Evolutionary conservation across 2,888 invertebrate species (phyloP), one percentile per base, ranked within the genome.

Genomic region (Nasonia oneida): DNA sequence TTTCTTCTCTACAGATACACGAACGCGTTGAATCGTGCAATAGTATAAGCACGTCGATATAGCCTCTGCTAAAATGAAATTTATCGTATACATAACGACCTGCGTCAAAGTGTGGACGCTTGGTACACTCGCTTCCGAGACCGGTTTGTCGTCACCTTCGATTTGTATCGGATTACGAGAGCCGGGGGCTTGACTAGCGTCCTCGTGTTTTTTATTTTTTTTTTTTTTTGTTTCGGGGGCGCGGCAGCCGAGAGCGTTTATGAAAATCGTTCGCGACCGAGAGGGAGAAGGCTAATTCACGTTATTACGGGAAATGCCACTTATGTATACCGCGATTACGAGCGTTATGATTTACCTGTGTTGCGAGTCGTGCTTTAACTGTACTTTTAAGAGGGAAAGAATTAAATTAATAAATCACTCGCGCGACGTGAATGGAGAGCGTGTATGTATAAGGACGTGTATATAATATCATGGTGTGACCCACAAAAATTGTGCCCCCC

Each of bases 101-200:
- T 42, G 14, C 42, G 57, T 18, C 23, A 29, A 29, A 79, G 23
- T 50, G 70, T 37, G 37, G 53, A 61, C 57, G 6, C 57, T 61
- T 1, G 42, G 53, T 42, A 23, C 39, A 73, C 6, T 47, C 29
- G 67, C 37, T 57, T 79, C 53, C 37, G 42, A 81, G 74, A 81
- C 81, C 74, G 74, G 81, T 81, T 81, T 39, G 33, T 53, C 29
- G 23, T 47, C 73, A 53, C 37, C 57, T 47, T 74, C 79, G 10
- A 67, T 73, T 23, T 57, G 47, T 61, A 73, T 78, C 47, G 78
- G 74, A 78, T 83, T 78, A 78, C 73, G 47, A 33, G 73, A 71
- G 39, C 71, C n/a, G 23, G 64, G 37, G 15, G 33, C 77, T 29
- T 42, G n/a, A 61, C 77, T 18, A 8, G 10, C 77, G n/a, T 23